Percentiles rank a stretch among this genome's conserved stretches.
These are phyloP conservation scores for Tetraneura akinire DNA, from an alignment of 1,140 invertebrate genomes.

Conservation along the genomic window DNA sequence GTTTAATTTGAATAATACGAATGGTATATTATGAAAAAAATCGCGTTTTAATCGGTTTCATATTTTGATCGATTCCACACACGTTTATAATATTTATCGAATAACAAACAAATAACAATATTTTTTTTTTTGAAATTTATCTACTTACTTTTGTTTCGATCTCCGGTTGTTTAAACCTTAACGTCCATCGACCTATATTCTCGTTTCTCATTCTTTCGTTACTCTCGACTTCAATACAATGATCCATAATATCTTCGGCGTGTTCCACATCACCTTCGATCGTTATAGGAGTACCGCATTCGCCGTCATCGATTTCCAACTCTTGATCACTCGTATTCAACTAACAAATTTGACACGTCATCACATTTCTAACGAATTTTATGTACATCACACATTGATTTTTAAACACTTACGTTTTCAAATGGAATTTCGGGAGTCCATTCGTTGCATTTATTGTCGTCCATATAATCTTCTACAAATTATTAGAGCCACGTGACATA, in stretches of 20 bases:
- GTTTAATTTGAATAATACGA: too few species aligned
- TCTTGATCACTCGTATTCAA: conserved; percentile 62
- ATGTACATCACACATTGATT: not conserved
- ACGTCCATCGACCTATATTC: conserved; percentile 82
- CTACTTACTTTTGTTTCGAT: conserved; percentile 69
- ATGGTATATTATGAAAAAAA: too few species aligned
- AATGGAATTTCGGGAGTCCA: conserved; percentile 92
- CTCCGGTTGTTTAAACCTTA: conserved; percentile 77
- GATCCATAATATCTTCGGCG: conserved; percentile 84
- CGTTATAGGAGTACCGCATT: conserved; percentile 52
- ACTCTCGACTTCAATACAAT: conserved; percentile 88
- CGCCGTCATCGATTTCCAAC: conserved; percentile 54
- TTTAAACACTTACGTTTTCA: conserved; percentile 74
- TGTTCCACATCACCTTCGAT: conserved; percentile 63
- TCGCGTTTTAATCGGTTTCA: too few species aligned
- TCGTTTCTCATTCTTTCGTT: conserved; percentile 87
- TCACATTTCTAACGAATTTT: not conserved
- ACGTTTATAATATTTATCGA: too few species aligned
- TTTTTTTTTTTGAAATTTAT: not conserved
- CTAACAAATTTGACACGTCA: conserved; percentile 54
- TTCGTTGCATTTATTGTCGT: conserved; percentile 57
- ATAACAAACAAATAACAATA: too few species aligned
- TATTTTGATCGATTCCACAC: too few species aligned
- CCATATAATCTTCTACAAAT: conserved; percentile 41
- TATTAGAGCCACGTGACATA: too few species aligned